phyloP scores from a whole-genome alignment of 2,797 vertebrate genomes.

The Phoebastria nigripes region DNA sequence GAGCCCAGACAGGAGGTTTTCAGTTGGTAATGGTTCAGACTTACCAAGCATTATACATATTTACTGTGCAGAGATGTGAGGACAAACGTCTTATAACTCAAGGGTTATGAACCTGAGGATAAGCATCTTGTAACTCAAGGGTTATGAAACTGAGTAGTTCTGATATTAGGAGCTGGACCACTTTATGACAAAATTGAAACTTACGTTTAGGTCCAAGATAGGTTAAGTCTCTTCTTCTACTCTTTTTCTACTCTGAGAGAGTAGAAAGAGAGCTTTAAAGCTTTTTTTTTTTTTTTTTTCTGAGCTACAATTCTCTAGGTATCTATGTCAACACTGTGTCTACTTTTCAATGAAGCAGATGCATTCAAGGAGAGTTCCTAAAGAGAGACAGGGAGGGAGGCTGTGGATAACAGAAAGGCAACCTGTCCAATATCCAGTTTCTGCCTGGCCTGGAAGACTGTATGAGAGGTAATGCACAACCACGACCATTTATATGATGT shows the following conservation, averaged over 20 bases:
- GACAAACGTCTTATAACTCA: neutral
- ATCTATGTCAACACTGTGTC: neutral
- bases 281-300: no score
- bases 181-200: neutral
- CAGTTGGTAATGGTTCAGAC: neutral
- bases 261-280: neutral
- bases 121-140: neutral
- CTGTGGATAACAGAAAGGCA: neutral
- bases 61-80: neutral
- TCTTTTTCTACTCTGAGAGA: neutral
- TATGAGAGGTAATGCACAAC: neutral
- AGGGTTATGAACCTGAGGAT: neutral
- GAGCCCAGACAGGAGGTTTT: neutral
- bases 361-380: neutral
- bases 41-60: neutral
- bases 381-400: neutral
- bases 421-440: neutral
- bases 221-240: neutral
- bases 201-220: neutral
- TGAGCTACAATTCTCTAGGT: neutral
- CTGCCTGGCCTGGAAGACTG: neutral
- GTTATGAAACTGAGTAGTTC: neutral
- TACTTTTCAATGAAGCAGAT: neutral
- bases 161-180: neutral
- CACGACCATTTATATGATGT: neutral